Evolutionary conservation across 1,140 invertebrate species (phyloP).

Genomic region (Laupala kohalensis): DNA sequence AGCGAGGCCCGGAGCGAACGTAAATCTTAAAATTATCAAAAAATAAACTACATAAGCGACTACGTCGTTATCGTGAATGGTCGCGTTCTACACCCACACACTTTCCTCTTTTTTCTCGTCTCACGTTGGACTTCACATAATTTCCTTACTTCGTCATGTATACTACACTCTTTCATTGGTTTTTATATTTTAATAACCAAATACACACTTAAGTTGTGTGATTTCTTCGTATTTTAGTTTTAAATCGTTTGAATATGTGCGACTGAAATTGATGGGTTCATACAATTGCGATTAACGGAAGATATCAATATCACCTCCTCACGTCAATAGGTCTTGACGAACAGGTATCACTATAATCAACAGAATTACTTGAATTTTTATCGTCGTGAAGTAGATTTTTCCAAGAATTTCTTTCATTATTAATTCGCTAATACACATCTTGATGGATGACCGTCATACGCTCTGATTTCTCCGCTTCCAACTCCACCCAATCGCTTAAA

Average conservation of each 20-base stretch:
- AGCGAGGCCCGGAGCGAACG: not conserved
- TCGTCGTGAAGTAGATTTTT: no score
- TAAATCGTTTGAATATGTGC: not conserved
- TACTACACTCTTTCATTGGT: not conserved
- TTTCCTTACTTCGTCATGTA: not conserved
- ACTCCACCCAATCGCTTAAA: not conserved
- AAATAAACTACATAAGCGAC: not conserved
- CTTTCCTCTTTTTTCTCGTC: not conserved
- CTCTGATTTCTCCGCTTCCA: not conserved
- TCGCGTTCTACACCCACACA: not conserved
- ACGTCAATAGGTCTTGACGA: no score
- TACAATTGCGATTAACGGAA: no score
- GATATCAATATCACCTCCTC: no score
- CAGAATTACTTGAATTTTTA: no score
- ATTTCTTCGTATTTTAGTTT: not conserved
- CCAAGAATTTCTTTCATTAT: no score
- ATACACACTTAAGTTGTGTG: not conserved
- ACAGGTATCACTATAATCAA: no score
- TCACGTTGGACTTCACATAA: not conserved
- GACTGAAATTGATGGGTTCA: no score
- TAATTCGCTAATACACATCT: no score
- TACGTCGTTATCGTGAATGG: not conserved
- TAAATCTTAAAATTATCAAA: not conserved
- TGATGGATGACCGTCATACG: no score
- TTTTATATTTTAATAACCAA: not conserved